Percentiles rank a stretch among this genome's conserved stretches.
These are phyloP conservation scores for Cavia porcellus DNA, from an alignment of 2,113 vertebrate species.

Conservation along the genomic window DNA sequence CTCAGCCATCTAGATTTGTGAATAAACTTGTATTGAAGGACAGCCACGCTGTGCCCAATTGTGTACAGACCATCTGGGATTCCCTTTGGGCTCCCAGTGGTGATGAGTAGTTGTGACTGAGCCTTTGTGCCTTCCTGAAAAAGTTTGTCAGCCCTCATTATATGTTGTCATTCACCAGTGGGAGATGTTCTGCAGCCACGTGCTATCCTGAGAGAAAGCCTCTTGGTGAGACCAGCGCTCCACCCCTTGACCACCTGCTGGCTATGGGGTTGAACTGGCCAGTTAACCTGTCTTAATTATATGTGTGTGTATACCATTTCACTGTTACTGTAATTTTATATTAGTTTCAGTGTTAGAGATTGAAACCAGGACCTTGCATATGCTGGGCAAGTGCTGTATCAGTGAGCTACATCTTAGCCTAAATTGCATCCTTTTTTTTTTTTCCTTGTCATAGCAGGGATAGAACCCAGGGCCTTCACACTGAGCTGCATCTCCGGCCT, in stretches of 20 bases:
- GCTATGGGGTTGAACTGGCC: neutral
- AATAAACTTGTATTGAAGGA: neutral
- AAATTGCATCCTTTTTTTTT: neutral
- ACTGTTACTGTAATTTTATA: neutral
- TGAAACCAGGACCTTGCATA: neutral
- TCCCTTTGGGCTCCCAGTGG: neutral
- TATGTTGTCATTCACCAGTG: neutral
- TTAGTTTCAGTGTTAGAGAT: neutral
- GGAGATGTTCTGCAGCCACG: neutral
- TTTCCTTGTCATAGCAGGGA: neutral
- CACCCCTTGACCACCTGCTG: rapidly evolving
- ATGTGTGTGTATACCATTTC: neutral
- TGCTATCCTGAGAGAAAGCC: neutral
- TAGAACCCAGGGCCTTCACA: neutral
- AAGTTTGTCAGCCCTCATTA: neutral
- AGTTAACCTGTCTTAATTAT: neutral
- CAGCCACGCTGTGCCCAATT: neutral
- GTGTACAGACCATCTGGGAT: neutral
- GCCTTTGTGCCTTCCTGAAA: neutral
- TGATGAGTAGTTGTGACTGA: neutral
- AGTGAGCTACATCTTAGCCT: neutral
- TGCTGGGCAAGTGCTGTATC: neutral
- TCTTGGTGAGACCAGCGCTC: neutral
- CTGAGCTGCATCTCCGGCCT: neutral
- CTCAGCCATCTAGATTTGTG: neutral